Evolutionary conservation across 1,140 invertebrate species (phyloP), one percentile per base, ranked within the genome.

Genomic region (Bombyx mandarina): DNA sequence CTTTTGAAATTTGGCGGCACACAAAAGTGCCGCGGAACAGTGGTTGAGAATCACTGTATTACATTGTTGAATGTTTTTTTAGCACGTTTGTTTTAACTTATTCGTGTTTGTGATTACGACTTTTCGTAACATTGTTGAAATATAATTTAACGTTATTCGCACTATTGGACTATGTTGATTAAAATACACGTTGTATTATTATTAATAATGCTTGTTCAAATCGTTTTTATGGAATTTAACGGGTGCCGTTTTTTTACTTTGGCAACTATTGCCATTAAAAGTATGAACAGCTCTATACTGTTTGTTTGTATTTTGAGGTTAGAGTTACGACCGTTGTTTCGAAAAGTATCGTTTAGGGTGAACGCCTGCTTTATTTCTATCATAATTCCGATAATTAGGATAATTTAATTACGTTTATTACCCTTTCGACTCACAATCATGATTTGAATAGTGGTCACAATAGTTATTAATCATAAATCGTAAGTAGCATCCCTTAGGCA

Each of bases 401-500:
- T 75, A 67, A 66, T 63, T 65, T 71, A 67, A 69, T 71, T 74
- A 75, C 66, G 73, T 58, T 76, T 71, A 75, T 81, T 82, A 80
- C 80, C 79, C 81, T 78, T 82, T 63, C 66, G 70, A 72, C 69
- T 83, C 79, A 83, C 80, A 86, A 83, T 82, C 77, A 82, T 77
- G 78, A 69, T 77, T 77, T 75, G 70, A 69, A 48, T 42, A 69
- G 65, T 83, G 82, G 79, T 83, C 79, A 69, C 65, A 35, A 35
- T 35, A 35, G 69, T 70, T 76, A 65, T 65, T 80, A 77, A 77
- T 79, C 73, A 74, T 82, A 81, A 66, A 81, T 82, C 79, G 81
- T 86, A 86, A 86, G 76, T 83, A 75, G 77, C 77, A 64, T 83
- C 77, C 66, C 75, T 35, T 82, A 86, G 82, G 82, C 82, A 84